A percentile compares a stretch with the other conserved stretches of the same genome.
Conservation (phyloP, 2,113 vertebrate species). For the Sylvietta virens region DNA sequence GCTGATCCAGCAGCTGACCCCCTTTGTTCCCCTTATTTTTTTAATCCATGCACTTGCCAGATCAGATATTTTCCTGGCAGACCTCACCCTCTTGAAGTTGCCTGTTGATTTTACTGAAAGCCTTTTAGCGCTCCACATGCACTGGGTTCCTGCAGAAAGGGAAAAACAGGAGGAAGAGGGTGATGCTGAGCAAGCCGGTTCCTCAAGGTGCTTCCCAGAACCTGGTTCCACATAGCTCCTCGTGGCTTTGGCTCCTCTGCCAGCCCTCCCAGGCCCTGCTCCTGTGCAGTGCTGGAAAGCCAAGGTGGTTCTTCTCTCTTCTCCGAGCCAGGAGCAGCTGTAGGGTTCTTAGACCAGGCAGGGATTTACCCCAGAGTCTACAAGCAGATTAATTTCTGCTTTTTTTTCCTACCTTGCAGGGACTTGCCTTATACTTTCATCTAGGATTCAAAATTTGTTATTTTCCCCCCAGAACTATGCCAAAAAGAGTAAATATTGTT, state of each 20-base stretch:
- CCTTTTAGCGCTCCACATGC: accelerated
- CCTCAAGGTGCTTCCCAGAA: not conserved
- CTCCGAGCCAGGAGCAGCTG: not conserved
- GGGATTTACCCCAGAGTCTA: not conserved
- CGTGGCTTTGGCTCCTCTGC: not conserved
- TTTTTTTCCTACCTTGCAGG: not conserved
- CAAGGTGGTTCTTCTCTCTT: not conserved
- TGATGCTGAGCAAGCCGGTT: not conserved
- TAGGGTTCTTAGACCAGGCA: not conserved
- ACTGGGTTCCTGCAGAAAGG: not conserved
- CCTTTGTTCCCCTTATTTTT: not conserved
- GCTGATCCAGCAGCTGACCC: slow-evolving; percentile 25
- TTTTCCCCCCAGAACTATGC: not conserved
- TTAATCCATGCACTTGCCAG: not conserved
- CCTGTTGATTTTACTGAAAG: not conserved
- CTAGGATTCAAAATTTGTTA: not conserved
- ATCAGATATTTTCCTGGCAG: not conserved
- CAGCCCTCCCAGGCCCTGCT: not conserved
- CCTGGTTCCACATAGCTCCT: not conserved
- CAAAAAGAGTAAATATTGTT: not conserved
- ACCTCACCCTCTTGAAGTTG: not conserved
- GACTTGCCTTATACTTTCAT: not conserved
- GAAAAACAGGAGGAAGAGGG: not conserved
- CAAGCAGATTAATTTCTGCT: not conserved
- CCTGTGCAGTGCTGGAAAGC: not conserved